Evolutionary conservation across 2,113 vertebrate species (phyloP), one percentile per base, ranked within the genome.

Genomic region (Kobus ellipsiprymnus): DNA sequence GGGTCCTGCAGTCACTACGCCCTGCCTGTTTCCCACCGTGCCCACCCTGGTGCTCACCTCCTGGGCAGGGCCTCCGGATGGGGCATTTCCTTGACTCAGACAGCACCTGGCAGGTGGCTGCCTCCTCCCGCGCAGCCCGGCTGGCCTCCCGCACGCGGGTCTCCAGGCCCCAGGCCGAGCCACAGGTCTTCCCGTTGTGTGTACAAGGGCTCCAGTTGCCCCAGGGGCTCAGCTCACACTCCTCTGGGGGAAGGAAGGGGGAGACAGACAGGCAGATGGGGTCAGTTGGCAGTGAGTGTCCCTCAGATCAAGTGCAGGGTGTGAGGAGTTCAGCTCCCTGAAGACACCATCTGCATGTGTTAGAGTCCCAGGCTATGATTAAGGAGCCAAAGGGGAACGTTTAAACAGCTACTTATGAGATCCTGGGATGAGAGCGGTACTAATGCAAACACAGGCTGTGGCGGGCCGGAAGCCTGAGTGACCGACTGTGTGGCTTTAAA

Each of bases 211-310:
- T 95, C 98, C 98, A 98, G 97, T 52, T 77, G 71, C 98, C 94
- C 98, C 98, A 98, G 44, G 97, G 92, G 40, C 98, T 84, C 13
- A 52, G 91, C 50, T 98, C 98, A 95, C 98, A 98, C 19, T 98
- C 96, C 36, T 98, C 98, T 98, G 91, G 33, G 40, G 55, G 67
- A 27, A 2, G 7, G 50, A 60, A 52, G 5, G 5, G 62, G 90
- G 74, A 95, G 84, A 95, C 40, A 67, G 46, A 92, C 29, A 54
- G 90, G 80, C 15, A 54, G 57, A 83, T 1, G 1, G 54, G 64
- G 17, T 88, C 77, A 90, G 13, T 16, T 17, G 55, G 59, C 25
- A 64, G 27, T 29, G 46, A 80, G 52, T 7, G 7, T 21, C 82
- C 80, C 81, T 86, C 57, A 33, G 57, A 12, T 8, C 36, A 29